A percentile compares a stretch with the other conserved stretches of the same genome.
These are phyloP conservation scores for Epicampocera succincta DNA, from an alignment of 2,888 invertebrate species.

Conservation along the genomic window DNA sequence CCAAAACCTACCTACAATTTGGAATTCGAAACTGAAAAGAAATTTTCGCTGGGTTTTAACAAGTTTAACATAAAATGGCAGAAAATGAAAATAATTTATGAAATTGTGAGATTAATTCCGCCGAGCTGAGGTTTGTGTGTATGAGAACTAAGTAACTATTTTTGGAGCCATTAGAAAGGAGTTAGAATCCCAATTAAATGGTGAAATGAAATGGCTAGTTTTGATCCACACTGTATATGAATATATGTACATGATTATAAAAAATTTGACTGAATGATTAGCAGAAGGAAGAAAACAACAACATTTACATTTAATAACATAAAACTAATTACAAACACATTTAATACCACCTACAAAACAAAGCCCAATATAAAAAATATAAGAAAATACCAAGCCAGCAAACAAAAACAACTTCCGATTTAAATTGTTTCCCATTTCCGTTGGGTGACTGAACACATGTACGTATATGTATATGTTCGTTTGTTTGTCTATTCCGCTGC, in stretches of 20 bases:
- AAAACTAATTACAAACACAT: conserved; percentile 73
- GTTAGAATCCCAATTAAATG: too few species aligned
- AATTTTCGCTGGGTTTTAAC: too few species aligned
- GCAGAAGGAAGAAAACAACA: not conserved
- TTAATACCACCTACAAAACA: conserved; percentile 68
- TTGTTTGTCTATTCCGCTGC: conserved; percentile 26
- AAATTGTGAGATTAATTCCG: too few species aligned
- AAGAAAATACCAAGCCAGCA: conserved; percentile 5
- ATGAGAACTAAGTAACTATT: too few species aligned
- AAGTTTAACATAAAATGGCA: too few species aligned
- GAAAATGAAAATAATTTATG: too few species aligned
- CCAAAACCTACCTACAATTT: too few species aligned
- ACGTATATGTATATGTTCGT: not conserved
- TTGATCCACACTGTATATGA: conserved; percentile 27
- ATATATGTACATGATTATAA: conserved; percentile 55
- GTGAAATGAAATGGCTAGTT: too few species aligned
- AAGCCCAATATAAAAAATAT: conserved; percentile 37
- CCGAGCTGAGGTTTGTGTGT: too few species aligned
- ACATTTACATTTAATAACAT: conserved; percentile 51
- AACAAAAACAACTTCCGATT: conserved; percentile 27
- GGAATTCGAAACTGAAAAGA: too few species aligned
- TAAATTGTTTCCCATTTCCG: conserved; percentile 46
- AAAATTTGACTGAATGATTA: conserved; percentile 50
- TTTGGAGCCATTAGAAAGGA: too few species aligned
- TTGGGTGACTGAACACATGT: not conserved